Evolutionary conservation across 1,140 invertebrate species (phyloP).

Genomic region (Lordiphosa clarofinis): DNA sequence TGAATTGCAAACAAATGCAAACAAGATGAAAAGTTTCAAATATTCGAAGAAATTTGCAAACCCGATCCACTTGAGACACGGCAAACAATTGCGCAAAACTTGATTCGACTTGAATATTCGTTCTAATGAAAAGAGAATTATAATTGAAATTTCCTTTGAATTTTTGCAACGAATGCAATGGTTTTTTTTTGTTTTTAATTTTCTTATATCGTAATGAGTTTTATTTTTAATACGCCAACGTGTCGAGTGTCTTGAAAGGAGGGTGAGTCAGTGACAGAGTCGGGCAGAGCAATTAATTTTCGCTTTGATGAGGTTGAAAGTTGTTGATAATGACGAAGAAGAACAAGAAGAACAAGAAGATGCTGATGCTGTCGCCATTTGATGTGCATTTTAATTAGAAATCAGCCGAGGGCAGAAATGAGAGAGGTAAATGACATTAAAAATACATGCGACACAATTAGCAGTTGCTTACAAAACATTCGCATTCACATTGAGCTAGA

Average conservation of each 20-base stretch:
- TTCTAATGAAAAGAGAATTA: slow-evolving; percentile 18
- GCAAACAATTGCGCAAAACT: slow-evolving; percentile 32
- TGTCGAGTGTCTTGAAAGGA: too few species aligned
- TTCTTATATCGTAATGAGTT: slow-evolving; percentile 29
- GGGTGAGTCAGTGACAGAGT: slow-evolving; percentile 19
- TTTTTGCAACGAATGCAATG: too few species aligned
- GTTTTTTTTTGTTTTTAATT: too few species aligned
- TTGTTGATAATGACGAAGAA: slow-evolving; percentile 39
- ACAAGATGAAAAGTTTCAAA: slow-evolving; percentile 67
- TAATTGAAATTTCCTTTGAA: slow-evolving; percentile 55
- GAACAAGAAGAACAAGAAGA: slow-evolving; percentile 4
- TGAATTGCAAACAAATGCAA: slow-evolving; percentile 75
- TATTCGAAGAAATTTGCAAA: slow-evolving; percentile 57
- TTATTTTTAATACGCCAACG: slow-evolving; percentile 25
- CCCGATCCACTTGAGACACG: slow-evolving; percentile 44
- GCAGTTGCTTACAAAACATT: slow-evolving; percentile 37
- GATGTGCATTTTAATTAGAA: slow-evolving; percentile 66
- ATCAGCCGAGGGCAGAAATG: slow-evolving; percentile 16
- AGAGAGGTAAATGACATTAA: slow-evolving; percentile 40
- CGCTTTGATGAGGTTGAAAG: slow-evolving; percentile 50
- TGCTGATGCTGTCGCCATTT: slow-evolving; percentile 16
- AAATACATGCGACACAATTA: slow-evolving; percentile 43
- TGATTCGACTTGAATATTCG: slow-evolving; percentile 26
- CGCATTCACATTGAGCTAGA: slow-evolving; percentile 13
- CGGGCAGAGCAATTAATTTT: slow-evolving; percentile 64